Conservation (phyloP, 2,113 vertebrate genomes). For the Cariama cristata region DNA sequence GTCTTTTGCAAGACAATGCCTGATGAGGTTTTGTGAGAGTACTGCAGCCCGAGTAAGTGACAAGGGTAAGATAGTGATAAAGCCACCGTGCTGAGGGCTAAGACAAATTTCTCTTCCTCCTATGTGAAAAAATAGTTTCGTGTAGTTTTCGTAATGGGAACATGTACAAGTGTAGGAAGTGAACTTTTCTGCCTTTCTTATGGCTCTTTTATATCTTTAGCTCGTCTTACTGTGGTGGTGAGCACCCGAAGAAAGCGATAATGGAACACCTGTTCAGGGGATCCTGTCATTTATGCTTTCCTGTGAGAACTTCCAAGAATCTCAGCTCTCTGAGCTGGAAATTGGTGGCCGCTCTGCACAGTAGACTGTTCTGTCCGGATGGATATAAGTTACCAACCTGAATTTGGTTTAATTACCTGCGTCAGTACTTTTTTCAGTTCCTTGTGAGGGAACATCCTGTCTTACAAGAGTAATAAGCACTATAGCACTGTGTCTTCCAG, state of each 20-base stretch:
- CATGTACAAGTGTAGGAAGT: background rate
- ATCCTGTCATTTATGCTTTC: background rate
- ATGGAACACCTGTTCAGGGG: background rate
- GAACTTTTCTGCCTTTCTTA: background rate
- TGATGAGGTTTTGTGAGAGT: background rate
- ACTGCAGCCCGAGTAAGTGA: background rate
- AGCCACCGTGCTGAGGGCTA: background rate
- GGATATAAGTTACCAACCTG: background rate
- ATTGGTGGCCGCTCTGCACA: background rate
- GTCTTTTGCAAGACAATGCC: background rate
- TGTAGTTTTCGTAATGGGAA: background rate
- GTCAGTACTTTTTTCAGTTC: background rate
- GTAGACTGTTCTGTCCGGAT: background rate
- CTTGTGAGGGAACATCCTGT: background rate
- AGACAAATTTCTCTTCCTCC: background rate
- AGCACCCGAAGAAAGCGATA: background rate
- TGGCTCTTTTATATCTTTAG: background rate
- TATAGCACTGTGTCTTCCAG: background rate
- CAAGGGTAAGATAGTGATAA: background rate
- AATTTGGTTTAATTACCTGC: background rate
- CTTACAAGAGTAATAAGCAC: background rate
- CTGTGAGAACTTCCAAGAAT: background rate
- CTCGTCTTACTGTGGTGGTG: background rate
- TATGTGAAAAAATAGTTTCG: background rate
- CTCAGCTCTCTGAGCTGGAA: background rate